These are phyloP conservation scores for Falcaria lacertinaria DNA, from an alignment of 2,888 invertebrate species.

Conservation along the genomic window DNA sequence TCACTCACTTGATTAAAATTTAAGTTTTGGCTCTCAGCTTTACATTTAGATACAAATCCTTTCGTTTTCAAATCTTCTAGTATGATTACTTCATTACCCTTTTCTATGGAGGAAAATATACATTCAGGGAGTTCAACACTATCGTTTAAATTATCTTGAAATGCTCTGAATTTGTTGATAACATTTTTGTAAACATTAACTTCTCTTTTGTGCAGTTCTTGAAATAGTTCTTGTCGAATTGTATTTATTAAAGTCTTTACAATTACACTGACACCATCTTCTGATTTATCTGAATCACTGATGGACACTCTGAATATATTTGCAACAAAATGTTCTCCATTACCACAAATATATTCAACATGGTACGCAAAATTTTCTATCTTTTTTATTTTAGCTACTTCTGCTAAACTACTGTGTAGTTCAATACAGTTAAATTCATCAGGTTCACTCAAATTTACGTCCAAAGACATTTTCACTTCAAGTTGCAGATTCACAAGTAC, in stretches of 20 bases:
- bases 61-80: constrained; percentile 50
- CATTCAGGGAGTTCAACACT: constrained; percentile 47
- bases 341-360: constrained; percentile 56
- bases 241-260: constrained; percentile 65
- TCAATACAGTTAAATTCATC: constrained; percentile 62
- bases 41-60: constrained; percentile 46
- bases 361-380: constrained; percentile 56
- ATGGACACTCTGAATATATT: constrained; percentile 61
- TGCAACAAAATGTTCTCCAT: constrained; percentile 55
- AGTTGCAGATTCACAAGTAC: constrained; percentile 1
- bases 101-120: constrained; percentile 39
- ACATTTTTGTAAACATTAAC: constrained; percentile 48
- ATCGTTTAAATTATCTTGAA: constrained; percentile 40
- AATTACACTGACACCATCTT: constrained; percentile 44
- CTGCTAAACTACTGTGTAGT: constrained; percentile 51
- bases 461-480: constrained; percentile 55
- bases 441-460: constrained; percentile 69
- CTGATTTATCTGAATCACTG: constrained; percentile 33
- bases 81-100: constrained; percentile 55
- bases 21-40: constrained; percentile 38
- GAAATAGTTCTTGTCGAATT: constrained; percentile 54
- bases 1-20: constrained; percentile 36
- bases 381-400: constrained; percentile 39
- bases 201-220: constrained; percentile 60
- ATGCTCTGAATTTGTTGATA: constrained; percentile 36